Base-by-base conservation (phyloP, 2,113 vertebrate genomes). In the Heliornis fulica region DNA sequence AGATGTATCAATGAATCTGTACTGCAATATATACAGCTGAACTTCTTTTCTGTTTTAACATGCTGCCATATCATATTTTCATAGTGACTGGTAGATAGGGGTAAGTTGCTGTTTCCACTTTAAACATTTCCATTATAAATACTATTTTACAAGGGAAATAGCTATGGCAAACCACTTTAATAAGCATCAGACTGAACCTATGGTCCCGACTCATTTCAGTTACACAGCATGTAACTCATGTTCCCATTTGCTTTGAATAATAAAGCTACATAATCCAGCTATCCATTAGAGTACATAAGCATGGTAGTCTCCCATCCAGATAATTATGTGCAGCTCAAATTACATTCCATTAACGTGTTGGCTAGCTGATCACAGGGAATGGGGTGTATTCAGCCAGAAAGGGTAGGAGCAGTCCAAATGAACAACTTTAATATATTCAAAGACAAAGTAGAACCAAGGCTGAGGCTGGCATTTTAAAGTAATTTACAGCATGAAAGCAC, bases 221-320 rank as follows among this genome's bases (percentile, higher is more conserved):
- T 72, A 86, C 76, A 84, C 77, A 66, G 59, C 83, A 69, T 86
- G 79, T 70, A 94, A 86, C 79, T 85, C 85, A 69, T 90, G 88
- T 90, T 96, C 63, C 90, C 60, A 72, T 96, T 96, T 95, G 34
- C 72, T 93, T 76, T 86, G 68, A 82, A 81, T 82, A 96, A 85
- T 93, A 92, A 96, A 96, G 23, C 84, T 45, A 50, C 81, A 70
- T 92, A 89, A 92, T 68, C 88, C 91, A 92, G 60, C 53, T 91
- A 89, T 82, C 75, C 4, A 1, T 93, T 89, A 90, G 56, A 87
- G 54, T 93, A 41, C 51, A 95, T n/a, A 91, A 75, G 65, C 17
- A 1, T 90, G 79, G 72, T 91, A 90, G 46, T 81, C 65, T 94
- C 56, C 87, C 68, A 95, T 92, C 82, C 94, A 94, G 59, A 94